A percentile compares a stretch with the other conserved stretches of the same genome.
Evolutionary conservation across 2,113 vertebrate genomes (phyloP).

Genomic region (Chrysochloris asiatica): DNA sequence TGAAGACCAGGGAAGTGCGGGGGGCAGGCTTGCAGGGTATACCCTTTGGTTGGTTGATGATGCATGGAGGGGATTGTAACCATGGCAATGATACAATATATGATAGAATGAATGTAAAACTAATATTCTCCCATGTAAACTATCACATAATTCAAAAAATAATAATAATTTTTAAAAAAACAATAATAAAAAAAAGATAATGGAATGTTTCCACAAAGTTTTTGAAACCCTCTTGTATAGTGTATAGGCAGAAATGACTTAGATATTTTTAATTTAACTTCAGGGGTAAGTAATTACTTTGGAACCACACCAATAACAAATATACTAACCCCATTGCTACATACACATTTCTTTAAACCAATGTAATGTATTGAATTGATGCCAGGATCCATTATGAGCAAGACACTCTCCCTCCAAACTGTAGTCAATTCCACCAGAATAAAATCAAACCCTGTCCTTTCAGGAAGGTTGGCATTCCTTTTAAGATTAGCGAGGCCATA

Average conservation of each 20-base stretch:
- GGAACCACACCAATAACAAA: neutral
- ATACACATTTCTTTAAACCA: slow-evolving; percentile 44
- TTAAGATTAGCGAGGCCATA: slow-evolving; percentile 10
- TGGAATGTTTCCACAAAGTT: too few species aligned
- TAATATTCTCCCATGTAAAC: too few species aligned
- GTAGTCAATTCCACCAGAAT: neutral
- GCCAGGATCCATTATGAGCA: neutral
- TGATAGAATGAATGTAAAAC: too few species aligned
- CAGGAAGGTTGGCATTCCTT: neutral
- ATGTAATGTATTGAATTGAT: slow-evolving; percentile 7
- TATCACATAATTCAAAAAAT: too few species aligned
- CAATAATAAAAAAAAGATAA: too few species aligned
- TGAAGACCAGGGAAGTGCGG: too few species aligned
- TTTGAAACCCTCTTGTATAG: neutral
- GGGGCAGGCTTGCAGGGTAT: too few species aligned
- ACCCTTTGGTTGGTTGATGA: too few species aligned
- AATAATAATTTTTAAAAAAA: too few species aligned
- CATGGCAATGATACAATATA: too few species aligned
- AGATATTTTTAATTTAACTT: slow-evolving; percentile 18
- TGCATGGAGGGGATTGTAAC: too few species aligned
- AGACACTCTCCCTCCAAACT: neutral
- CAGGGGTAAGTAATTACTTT: neutral
- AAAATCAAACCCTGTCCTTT: neutral
- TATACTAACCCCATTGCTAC: neutral
- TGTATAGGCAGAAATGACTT: neutral